These are phyloP conservation scores for Acanthopagrus latus DNA, from an alignment of 2,797 vertebrate genomes.

Conservation along the genomic window DNA sequence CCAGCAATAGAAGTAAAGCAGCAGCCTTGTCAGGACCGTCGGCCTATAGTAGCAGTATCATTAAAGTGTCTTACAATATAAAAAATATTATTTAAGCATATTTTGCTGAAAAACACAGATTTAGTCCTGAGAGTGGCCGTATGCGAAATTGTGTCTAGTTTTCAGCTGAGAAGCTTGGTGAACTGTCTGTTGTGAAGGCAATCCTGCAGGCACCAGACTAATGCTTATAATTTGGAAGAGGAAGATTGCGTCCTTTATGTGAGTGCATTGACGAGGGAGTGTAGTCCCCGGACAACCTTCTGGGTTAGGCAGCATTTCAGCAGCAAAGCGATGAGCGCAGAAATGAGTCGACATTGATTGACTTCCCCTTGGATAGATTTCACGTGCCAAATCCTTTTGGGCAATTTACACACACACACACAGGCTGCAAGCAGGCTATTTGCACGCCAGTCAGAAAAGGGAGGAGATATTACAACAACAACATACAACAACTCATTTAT, in stretches of 20 bases:
- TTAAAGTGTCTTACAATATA: slow-evolving; percentile 36
- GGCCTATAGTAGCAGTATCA: slow-evolving; percentile 12
- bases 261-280: slow-evolving; percentile 7
- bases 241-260: slow-evolving; percentile 33
- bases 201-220: slow-evolving; percentile 12
- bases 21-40: slow-evolving; percentile 45
- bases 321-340: not conserved
- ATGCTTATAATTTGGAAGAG: slow-evolving; percentile 41
- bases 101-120: slow-evolving; percentile 25
- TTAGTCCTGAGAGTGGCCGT: slow-evolving; percentile 4
- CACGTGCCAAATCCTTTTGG: slow-evolving; percentile 21
- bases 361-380: slow-evolving; percentile 46
- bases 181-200: slow-evolving; percentile 26
- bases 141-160: slow-evolving; percentile 13
- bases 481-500: slow-evolving; percentile 22
- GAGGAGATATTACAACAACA: not conserved
- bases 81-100: slow-evolving; percentile 4
- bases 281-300: slow-evolving; percentile 24
- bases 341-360: slow-evolving; percentile 42
- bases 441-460: not conserved
- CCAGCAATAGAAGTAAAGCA: slow-evolving; percentile 38
- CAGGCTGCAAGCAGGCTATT: not conserved
- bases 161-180: slow-evolving; percentile 11
- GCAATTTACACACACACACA: slow-evolving; percentile 30
- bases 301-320: slow-evolving; percentile 9